A percentile compares a stretch with the other conserved stretches of the same genome.
These are phyloP conservation scores for Hesperophylax magnus DNA, from an alignment of 1,140 invertebrate species.

Conservation along the genomic window DNA sequence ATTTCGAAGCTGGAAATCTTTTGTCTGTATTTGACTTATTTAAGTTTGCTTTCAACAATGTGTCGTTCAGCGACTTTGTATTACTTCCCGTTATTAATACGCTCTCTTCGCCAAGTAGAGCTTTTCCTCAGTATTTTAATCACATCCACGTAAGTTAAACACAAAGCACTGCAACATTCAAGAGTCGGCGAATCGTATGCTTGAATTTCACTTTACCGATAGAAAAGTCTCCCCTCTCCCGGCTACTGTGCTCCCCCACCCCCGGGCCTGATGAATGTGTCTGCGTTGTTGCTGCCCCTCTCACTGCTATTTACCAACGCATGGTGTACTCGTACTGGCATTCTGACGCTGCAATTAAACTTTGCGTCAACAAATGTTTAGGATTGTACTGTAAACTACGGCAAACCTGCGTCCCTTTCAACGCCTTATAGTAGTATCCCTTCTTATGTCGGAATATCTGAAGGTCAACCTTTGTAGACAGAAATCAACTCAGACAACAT, in stretches of 20 bases:
- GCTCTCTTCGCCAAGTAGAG: neutral
- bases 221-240: neutral
- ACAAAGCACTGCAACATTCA: slow-evolving; percentile 24
- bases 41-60: too few relatives aligned
- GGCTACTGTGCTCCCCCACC: neutral
- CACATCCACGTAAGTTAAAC: slow-evolving; percentile 30
- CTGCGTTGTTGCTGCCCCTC: slow-evolving; percentile 42
- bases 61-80: too few relatives aligned
- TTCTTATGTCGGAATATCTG: too few relatives aligned
- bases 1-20: too few relatives aligned
- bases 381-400: too few relatives aligned
- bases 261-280: slow-evolving; percentile 52
- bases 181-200: neutral
- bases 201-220: slow-evolving; percentile 31
- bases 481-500: too few relatives aligned
- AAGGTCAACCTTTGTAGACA: too few relatives aligned
- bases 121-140: slow-evolving; percentile 31
- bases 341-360: slow-evolving; percentile 11
- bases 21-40: too few relatives aligned
- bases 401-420: too few relatives aligned
- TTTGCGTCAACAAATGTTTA: slow-evolving; percentile 34
- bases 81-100: too few relatives aligned
- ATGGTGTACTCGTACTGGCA: neutral
- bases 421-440: too few relatives aligned
- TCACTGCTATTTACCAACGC: neutral